Conservation (phyloP, 2,113 vertebrate genomes). For the Abramis brama region DNA sequence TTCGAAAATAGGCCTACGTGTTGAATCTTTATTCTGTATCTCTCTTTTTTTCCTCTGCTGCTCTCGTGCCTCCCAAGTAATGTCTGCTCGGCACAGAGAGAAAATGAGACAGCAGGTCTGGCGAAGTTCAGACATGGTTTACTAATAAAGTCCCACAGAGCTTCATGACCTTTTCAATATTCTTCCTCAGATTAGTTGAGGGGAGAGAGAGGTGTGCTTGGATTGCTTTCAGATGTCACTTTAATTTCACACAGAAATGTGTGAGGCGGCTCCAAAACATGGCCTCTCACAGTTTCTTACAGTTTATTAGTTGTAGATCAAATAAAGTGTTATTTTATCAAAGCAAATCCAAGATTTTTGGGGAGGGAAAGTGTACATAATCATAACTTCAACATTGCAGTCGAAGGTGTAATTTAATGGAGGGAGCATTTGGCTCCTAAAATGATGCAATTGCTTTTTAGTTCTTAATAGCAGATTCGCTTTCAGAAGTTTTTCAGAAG, state of each 20-base stretch:
- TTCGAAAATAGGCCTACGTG: neutral
- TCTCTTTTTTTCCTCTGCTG: neutral
- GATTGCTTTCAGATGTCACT: constrained; percentile 34
- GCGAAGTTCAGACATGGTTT: constrained; percentile 70
- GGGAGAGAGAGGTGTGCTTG: constrained; percentile 25
- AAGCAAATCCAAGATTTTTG: neutral
- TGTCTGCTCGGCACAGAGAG: constrained; percentile 1
- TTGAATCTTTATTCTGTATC: neutral
- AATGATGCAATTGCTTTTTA: neutral
- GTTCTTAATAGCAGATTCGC: neutral
- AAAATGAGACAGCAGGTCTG: constrained; percentile 58
- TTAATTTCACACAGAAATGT: constrained; percentile 21
- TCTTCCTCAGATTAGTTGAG: constrained; percentile 68
- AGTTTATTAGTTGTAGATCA: neutral
- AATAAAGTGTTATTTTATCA: neutral
- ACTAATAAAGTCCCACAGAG: constrained; percentile 68
- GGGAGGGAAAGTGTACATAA: neutral
- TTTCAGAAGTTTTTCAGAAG: neutral
- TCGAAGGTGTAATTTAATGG: neutral
- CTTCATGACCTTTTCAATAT: constrained; percentile 81
- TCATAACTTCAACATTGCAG: neutral
- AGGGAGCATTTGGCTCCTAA: neutral
- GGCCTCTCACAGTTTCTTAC: neutral
- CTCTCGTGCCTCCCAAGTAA: constrained; percentile 29
- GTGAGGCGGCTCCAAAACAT: neutral